These are phyloP conservation scores for Escarpia spicata DNA, from an alignment of 2,888 invertebrate genomes.

Conservation along the genomic window DNA sequence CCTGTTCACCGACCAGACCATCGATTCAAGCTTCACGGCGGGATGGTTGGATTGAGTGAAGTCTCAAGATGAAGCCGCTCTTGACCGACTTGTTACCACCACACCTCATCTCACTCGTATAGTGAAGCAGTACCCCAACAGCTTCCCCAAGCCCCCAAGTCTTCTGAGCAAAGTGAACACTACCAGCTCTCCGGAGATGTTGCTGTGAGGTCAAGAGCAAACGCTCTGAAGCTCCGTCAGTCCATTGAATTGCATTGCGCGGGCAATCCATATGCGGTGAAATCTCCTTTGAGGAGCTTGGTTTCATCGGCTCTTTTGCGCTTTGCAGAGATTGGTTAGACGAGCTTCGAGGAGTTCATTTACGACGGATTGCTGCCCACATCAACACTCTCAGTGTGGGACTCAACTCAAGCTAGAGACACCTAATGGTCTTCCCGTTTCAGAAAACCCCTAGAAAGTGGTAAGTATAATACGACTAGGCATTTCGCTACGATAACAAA, in stretches of 20 bases:
- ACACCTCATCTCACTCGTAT: constrained; percentile 30
- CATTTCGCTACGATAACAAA: no score
- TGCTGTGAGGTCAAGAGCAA: background rate
- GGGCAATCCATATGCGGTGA: constrained; percentile 22
- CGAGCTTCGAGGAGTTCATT: constrained; percentile 29
- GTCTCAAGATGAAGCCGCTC: constrained; percentile 24
- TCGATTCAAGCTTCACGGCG: constrained; percentile 30
- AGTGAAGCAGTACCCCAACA: constrained; percentile 24
- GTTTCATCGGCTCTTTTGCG: constrained; percentile 26
- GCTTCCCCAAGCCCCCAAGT: background rate
- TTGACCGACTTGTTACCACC: constrained; percentile 31
- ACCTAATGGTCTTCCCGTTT: no score
- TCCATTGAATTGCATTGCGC: constrained; percentile 8
- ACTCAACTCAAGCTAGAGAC: constrained; percentile 25
- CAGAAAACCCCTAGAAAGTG: no score
- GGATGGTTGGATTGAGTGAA: constrained; percentile 32
- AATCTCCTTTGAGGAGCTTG: constrained; percentile 24
- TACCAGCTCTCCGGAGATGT: constrained; percentile 27
- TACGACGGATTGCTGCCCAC: background rate
- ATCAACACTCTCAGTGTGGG: constrained; percentile 23
- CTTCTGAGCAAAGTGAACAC: constrained; percentile 22
- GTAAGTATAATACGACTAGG: no score
- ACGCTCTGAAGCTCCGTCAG: constrained; percentile 22
- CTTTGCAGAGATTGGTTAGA: background rate
- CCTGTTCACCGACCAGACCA: constrained; percentile 35